Percentiles rank a stretch among this genome's conserved stretches.
Evolutionary conservation across 64 coral and sea anemone species (phyloP).

Genomic region (Trachythela sp.): DNA sequence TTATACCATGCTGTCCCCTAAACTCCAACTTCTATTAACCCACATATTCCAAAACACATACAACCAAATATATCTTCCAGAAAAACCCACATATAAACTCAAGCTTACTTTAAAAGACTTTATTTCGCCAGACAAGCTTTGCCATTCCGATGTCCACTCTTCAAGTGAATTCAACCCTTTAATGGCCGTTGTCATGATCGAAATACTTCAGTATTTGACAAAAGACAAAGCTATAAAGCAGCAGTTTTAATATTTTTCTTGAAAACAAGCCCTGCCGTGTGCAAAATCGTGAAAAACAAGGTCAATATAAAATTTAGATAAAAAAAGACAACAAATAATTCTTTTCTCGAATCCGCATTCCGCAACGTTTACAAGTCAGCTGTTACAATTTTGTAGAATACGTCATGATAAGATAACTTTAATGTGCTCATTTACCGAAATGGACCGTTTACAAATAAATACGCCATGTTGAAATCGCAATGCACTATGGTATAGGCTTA

Average conservation of each 20-base stretch:
- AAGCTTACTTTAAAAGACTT: not conserved
- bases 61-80: not conserved
- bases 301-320: not conserved
- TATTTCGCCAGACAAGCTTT: not conserved
- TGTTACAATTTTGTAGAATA: no score
- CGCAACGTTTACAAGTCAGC: no score
- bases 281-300: slow-evolving; percentile 1
- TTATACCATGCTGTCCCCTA: not conserved
- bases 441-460: no score
- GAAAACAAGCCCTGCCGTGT: not conserved
- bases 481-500: no score
- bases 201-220: not conserved
- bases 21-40: not conserved
- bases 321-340: not conserved
- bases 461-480: no score
- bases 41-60: not conserved
- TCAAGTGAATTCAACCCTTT: not conserved
- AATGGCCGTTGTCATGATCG: not conserved
- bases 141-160: not conserved
- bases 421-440: no score
- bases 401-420: no score
- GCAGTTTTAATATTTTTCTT: not conserved
- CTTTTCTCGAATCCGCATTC: no score
- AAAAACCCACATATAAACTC: no score
- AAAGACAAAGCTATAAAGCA: not conserved